Evolutionary conservation across 2,113 vertebrate genomes (phyloP), one percentile per base, ranked within the genome.

Genomic region (Megaptera novaeangliae): DNA sequence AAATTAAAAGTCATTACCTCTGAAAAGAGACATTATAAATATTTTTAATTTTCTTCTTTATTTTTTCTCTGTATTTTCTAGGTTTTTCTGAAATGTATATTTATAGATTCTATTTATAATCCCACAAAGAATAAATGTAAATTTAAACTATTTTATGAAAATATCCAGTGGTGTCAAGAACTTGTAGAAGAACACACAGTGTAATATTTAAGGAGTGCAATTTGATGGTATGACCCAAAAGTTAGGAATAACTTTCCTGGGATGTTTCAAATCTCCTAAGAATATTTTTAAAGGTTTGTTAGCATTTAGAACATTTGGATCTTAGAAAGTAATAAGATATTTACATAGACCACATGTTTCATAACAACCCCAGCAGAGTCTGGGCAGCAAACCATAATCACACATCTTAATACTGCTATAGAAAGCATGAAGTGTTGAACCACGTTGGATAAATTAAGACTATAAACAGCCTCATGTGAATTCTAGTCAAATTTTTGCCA

Each of bases 281-380:
- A 83, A 36, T 46, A 88, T 85, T 49, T 68, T 57, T 75, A 68
- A 94, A 95, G 11, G 8, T 61, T 1, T 80, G 39, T 27, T 88
- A 66, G 21, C 63, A 69, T 90, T 77, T 39, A 52, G 52, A 92
- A 85, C n/a, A 97, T 63, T 89, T 88, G n/a, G 49, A n/a, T 25
- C 41, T 94, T 92, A 81, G 49, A 92, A 94, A 94, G 66, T 46
- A 96, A 64, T 82, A 77, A 94, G 49, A 63, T 86, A 52, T 52
- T 52, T 52, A 23, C 31, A 57, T 17, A 80, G 20, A 52, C 27
- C 72, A 57, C 36, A 49, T 57, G 36, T 81, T 92, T 95, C 72
- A 21, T 80, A 89, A 80, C 39, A 85, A 75, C 52, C 18, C 34
- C 36, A 85, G 44, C 64, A 81, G 52, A 63, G 17, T 66, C 31